A percentile compares a stretch with the other conserved stretches of the same genome.
Conservation (phyloP, 2,797 vertebrate species). For the Helicolenus hilgendorfi region DNA sequence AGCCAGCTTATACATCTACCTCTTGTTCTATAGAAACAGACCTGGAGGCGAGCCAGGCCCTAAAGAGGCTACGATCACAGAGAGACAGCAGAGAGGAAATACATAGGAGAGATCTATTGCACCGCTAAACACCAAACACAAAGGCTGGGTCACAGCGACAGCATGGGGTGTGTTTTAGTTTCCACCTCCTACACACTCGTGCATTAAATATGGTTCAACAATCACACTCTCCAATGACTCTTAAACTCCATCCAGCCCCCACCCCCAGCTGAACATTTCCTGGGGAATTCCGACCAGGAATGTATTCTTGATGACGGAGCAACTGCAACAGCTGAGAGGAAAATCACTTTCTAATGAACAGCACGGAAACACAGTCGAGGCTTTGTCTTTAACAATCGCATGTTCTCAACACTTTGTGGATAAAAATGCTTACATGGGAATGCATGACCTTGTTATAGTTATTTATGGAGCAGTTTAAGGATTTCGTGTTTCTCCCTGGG, state of each 20-base stretch:
- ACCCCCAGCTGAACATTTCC: constrained; percentile 78
- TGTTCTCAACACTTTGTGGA: constrained; percentile 27
- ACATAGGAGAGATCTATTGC: constrained; percentile 63
- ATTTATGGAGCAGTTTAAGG: background rate
- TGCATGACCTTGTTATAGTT: constrained; percentile 15
- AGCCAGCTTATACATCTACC: constrained; percentile 48
- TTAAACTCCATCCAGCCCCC: constrained; percentile 59
- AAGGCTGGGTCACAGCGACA: constrained; percentile 75
- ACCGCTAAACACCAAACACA: constrained; percentile 66
- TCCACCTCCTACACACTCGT: constrained; percentile 82
- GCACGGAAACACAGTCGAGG: constrained; percentile 34
- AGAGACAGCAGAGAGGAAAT: constrained; percentile 60
- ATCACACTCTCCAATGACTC: constrained; percentile 76
- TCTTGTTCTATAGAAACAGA: constrained; percentile 43
- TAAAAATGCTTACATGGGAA: constrained; percentile 20
- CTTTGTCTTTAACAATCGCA: constrained; percentile 38
- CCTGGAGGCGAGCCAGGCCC: constrained; percentile 67
- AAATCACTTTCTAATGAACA: constrained; percentile 75
- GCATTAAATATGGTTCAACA: constrained; percentile 83
- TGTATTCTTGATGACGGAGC: constrained; percentile 82
- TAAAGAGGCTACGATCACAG: constrained; percentile 72
- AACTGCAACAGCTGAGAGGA: constrained; percentile 80
- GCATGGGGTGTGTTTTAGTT: constrained; percentile 83
- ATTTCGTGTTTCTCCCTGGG: background rate
- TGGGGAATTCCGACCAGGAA: constrained; percentile 86